A percentile compares a stretch with the other conserved stretches of the same genome.
Evolutionary conservation across 1,140 invertebrate genomes (phyloP).

Genomic region (Drosophila chauvacae): DNA sequence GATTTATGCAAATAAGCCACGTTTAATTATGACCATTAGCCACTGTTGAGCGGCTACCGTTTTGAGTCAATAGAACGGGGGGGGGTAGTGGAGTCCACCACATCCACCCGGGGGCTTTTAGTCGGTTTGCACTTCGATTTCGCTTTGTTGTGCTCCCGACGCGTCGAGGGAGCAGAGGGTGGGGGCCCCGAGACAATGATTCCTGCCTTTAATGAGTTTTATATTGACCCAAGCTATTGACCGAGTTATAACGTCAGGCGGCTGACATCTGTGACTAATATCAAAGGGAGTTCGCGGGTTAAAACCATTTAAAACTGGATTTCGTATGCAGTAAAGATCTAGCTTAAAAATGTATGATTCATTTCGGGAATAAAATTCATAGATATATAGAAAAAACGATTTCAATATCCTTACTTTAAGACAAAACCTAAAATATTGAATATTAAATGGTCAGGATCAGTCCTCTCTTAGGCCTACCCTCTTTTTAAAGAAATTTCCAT

Average conservation of each 20-base stretch:
- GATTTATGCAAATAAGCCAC: constrained; percentile 70
- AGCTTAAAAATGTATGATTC: not conserved
- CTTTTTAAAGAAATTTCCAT: too few species aligned
- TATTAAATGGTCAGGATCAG: too few species aligned
- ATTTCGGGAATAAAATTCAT: too few species aligned
- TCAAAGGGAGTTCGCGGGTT: constrained; percentile 3
- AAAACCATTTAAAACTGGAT: not conserved
- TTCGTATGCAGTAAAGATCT: not conserved
- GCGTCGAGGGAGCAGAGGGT: not conserved
- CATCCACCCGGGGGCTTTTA: constrained; percentile 36
- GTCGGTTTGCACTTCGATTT: constrained; percentile 51
- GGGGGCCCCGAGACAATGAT: constrained; percentile 31
- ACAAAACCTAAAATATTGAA: too few species aligned
- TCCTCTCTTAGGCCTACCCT: too few species aligned
- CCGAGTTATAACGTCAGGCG: constrained; percentile 49
- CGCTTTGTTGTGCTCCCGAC: constrained; percentile 56
- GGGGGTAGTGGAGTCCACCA: constrained; percentile 9
- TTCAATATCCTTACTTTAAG: too few species aligned
- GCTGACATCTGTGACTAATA: constrained; percentile 39
- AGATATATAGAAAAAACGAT: too few species aligned
- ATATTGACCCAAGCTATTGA: constrained; percentile 71
- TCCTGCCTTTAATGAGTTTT: constrained; percentile 60
- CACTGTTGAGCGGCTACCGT: constrained; percentile 79
- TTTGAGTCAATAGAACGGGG: constrained; percentile 66
- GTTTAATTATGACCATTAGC: constrained; percentile 78